phyloP scores from a whole-genome alignment of 2,113 vertebrate genomes.

The Cavia porcellus region DNA sequence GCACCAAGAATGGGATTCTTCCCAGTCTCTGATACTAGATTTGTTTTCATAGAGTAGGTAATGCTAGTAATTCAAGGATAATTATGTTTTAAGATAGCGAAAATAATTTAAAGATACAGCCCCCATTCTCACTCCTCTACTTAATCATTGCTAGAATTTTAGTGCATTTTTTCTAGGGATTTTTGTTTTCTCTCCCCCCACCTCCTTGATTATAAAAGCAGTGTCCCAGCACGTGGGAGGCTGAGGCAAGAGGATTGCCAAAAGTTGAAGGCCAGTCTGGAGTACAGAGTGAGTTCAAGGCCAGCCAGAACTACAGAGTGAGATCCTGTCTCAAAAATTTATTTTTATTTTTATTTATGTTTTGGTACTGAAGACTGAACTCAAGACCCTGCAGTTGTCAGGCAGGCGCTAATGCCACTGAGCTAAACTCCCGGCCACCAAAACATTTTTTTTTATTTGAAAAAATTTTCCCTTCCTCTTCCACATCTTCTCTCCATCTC shows the following conservation, averaged over 20 bases:
- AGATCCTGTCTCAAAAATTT: not conserved
- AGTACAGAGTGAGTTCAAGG: too few species aligned
- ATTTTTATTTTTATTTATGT: too few species aligned
- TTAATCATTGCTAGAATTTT: conserved; percentile 52
- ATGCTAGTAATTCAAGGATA: conserved; percentile 25
- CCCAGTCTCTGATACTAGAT: conserved; percentile 37
- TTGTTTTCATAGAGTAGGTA: conserved; percentile 51
- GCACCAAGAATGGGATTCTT: not conserved
- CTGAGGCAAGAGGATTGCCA: not conserved
- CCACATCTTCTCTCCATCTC: not conserved
- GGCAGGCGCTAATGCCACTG: too few species aligned
- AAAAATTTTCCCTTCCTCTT: not conserved
- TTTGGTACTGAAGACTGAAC: too few species aligned
- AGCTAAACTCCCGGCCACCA: too few species aligned
- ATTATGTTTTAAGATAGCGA: not conserved
- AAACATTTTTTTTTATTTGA: not conserved
- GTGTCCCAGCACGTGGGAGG: not conserved
- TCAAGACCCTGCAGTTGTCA: too few species aligned
- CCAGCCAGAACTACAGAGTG: not conserved
- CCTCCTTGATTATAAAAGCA: not conserved
- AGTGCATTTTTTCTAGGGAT: conserved; percentile 12
- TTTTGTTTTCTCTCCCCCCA: not conserved
- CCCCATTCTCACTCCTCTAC: not conserved
- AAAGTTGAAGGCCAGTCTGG: not conserved
- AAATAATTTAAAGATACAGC: conserved; percentile 36